These are phyloP conservation scores for Cataglyphis altisquamis DNA, from an alignment of 2,888 invertebrate genomes.

Conservation along the genomic window DNA sequence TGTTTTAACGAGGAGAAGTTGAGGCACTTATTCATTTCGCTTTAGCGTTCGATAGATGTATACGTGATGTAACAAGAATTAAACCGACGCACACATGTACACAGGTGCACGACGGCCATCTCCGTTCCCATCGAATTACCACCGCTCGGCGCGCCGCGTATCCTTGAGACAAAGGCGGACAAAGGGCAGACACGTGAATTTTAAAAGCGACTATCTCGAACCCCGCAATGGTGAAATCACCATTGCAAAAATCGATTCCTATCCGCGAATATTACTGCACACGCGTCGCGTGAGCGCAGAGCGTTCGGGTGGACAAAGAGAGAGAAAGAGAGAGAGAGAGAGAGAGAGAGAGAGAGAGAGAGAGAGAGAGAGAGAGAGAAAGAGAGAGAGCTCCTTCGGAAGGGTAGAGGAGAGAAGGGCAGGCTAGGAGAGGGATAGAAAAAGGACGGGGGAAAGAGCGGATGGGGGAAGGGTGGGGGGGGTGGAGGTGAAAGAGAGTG, in stretches of 20 bases:
- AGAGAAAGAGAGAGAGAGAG: conserved; percentile 46
- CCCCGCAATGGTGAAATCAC: conserved; percentile 40
- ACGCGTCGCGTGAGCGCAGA: conserved; percentile 43
- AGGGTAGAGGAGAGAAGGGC: conserved; percentile 54
- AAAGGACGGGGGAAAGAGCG: neutral
- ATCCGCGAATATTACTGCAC: conserved; percentile 46
- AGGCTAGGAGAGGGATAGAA: conserved; percentile 39
- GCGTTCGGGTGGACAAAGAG: conserved; percentile 48
- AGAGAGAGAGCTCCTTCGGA: neutral
- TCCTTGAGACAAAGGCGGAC: conserved; percentile 49
- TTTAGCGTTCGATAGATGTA: neutral
- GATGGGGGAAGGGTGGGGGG: conserved; percentile 54
- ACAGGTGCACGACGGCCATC: conserved; percentile 7
- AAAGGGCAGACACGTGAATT: conserved; percentile 45
- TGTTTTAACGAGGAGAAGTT: neutral
- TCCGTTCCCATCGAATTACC: conserved; percentile 27
- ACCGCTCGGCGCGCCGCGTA: neutral
- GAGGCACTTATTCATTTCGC: neutral
- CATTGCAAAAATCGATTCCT: conserved; percentile 53
- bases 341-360: conserved; percentile 15
- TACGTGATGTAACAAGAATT: conserved; percentile 25
- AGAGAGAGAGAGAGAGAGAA: conserved; percentile 38
- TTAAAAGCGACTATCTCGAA: conserved; percentile 15
- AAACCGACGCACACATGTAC: neutral
- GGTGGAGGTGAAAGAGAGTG: conserved; percentile 72